Percentiles rank a stretch among this genome's conserved stretches.
Evolutionary conservation across 2,888 invertebrate genomes (phyloP).

Genomic region (Aquatica leii): DNA sequence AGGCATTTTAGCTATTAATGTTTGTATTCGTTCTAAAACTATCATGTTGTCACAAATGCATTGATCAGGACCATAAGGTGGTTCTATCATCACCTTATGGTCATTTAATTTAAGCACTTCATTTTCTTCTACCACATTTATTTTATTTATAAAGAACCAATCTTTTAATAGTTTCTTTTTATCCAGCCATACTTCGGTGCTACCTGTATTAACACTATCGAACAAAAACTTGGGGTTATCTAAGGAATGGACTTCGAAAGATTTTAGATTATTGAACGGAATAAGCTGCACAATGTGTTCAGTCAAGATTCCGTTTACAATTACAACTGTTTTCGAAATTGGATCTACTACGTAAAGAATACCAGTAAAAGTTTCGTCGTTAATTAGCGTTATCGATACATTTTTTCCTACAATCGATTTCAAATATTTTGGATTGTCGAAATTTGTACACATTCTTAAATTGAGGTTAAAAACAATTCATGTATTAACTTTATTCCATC

Average conservation of each 20-base stretch:
- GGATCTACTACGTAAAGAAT: background rate
- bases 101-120: constrained; percentile 55
- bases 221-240: background rate
- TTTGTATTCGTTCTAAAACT: constrained; percentile 56
- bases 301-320: background rate
- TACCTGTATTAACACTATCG: background rate
- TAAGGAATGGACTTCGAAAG: background rate
- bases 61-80: constrained; percentile 57
- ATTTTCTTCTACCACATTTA: constrained; percentile 55
- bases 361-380: constrained; percentile 4
- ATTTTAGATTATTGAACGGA: background rate
- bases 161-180: constrained; percentile 29
- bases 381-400: background rate
- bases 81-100: constrained; percentile 52
- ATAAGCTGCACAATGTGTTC: background rate
- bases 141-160: constrained; percentile 55
- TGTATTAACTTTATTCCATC: too few relatives aligned
- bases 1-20: constrained; percentile 56
- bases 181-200: background rate
- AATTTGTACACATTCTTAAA: too few relatives aligned
- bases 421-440: background rate
- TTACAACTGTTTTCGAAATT: background rate
- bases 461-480: too few relatives aligned
- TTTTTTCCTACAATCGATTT: constrained; percentile 10
- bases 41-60: constrained; percentile 58